Evolutionary conservation across 2,797 vertebrate genomes (phyloP).

Genomic region (Emydoidea blandingii): DNA sequence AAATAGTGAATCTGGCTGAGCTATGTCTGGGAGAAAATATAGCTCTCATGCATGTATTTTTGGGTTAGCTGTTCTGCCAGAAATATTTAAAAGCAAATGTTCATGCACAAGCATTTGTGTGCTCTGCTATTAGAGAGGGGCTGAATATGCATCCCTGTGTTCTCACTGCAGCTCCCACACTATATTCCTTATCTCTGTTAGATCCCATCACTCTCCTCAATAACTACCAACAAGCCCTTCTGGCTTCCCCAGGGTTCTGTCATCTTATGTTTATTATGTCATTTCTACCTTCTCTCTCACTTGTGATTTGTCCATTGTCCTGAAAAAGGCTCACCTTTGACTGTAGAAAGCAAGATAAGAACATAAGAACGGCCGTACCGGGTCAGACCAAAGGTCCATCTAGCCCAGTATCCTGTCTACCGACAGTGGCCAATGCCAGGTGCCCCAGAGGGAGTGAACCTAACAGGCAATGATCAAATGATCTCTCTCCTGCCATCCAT

Average conservation of each 20-base stretch:
- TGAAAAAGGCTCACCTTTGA: constrained; percentile 25
- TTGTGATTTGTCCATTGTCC: constrained; percentile 34
- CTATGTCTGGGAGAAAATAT: constrained; percentile 39
- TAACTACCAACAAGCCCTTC: background rate
- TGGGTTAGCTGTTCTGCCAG: constrained; percentile 46
- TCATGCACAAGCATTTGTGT: constrained; percentile 20
- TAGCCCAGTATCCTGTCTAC: no score
- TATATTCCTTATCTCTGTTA: background rate
- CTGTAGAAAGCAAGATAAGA: background rate
- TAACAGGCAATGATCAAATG: no score
- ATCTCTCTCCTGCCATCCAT: no score
- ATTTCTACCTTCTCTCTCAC: constrained; percentile 19
- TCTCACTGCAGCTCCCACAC: background rate
- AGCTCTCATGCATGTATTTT: constrained; percentile 53
- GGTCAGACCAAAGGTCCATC: no score
- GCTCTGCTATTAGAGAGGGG: constrained; percentile 3
- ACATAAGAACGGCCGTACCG: no score
- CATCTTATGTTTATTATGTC: constrained; percentile 19
- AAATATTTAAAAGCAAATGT: background rate
- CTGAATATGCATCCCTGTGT: fast-evolving
- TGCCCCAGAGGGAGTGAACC: no score
- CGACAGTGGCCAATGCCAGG: no score
- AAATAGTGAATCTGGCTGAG: constrained; percentile 55
- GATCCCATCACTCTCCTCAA: background rate
- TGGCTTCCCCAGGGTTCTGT: constrained; percentile 5